Evolutionary conservation across 1,140 invertebrate genomes (phyloP).

Genomic region (Bemisia tabaci): DNA sequence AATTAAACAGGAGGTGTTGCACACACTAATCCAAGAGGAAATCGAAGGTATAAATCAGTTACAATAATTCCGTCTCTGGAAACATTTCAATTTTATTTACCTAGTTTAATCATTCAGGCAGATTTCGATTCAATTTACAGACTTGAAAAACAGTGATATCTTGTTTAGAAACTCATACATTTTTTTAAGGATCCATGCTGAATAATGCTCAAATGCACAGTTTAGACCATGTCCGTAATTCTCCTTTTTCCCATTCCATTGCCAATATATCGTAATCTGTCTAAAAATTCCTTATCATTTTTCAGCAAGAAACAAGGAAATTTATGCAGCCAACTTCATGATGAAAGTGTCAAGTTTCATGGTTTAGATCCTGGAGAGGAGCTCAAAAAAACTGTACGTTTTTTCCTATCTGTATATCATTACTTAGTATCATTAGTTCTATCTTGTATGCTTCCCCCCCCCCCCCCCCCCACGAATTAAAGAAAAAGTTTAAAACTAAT

Average conservation of each 20-base stretch:
- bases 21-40: too few relatives aligned
- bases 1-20: neutral
- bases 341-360: conserved; percentile 30
- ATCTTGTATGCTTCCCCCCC: too few relatives aligned
- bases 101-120: neutral
- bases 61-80: too few relatives aligned
- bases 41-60: too few relatives aligned
- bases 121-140: neutral
- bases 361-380: conserved; percentile 28
- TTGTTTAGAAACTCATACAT: too few relatives aligned
- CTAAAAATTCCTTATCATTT: conserved; percentile 3
- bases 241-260: neutral
- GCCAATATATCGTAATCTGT: neutral
- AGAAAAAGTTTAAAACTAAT: too few relatives aligned
- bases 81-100: too few relatives aligned
- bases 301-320: conserved; percentile 30
- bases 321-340: conserved; percentile 29
- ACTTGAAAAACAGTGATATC: neutral
- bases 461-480: too few relatives aligned
- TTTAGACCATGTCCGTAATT: neutral
- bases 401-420: too few relatives aligned
- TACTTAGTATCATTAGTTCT: too few relatives aligned
- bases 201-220: too few relatives aligned
- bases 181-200: too few relatives aligned
- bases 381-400: conserved; percentile 30